phyloP scores from a whole-genome alignment of 2,113 vertebrate species.

The Aplodontia rufa region DNA sequence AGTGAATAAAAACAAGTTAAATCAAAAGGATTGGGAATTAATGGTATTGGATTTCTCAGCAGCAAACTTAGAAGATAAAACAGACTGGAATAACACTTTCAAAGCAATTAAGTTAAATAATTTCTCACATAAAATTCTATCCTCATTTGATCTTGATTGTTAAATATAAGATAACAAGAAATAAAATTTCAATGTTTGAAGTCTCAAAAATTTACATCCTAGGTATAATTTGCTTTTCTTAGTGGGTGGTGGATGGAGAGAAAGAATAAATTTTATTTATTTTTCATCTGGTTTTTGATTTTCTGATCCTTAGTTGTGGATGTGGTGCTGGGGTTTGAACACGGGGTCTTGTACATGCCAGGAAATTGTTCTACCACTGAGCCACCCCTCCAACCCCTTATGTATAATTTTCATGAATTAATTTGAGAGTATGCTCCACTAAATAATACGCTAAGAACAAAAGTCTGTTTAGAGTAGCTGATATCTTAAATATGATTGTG shows the following conservation, averaged over 20 bases:
- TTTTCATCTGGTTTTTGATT: too few species aligned
- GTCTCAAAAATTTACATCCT: neutral
- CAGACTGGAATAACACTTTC: neutral
- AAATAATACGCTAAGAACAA: neutral
- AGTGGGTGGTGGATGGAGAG: too few species aligned
- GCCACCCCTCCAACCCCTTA: too few species aligned
- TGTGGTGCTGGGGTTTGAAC: too few species aligned
- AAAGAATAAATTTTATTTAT: too few species aligned
- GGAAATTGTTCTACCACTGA: too few species aligned
- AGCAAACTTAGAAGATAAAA: neutral
- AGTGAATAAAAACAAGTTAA: neutral
- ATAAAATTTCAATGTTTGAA: neutral
- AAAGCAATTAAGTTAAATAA: constrained; percentile 2
- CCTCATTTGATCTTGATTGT: neutral
- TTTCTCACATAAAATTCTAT: neutral
- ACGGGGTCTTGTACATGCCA: too few species aligned
- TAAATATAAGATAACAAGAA: neutral
- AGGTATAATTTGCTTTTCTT: too few species aligned
- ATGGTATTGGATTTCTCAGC: neutral
- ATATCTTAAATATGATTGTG: neutral
- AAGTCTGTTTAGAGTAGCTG: neutral
- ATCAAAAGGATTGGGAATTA: neutral
- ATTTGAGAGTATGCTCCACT: neutral
- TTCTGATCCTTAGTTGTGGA: too few species aligned
- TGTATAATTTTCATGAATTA: neutral